Percentiles rank a stretch among this genome's conserved stretches.
Conservation (phyloP, 2,113 vertebrate species). For the Pollimyrus isidori region DNA sequence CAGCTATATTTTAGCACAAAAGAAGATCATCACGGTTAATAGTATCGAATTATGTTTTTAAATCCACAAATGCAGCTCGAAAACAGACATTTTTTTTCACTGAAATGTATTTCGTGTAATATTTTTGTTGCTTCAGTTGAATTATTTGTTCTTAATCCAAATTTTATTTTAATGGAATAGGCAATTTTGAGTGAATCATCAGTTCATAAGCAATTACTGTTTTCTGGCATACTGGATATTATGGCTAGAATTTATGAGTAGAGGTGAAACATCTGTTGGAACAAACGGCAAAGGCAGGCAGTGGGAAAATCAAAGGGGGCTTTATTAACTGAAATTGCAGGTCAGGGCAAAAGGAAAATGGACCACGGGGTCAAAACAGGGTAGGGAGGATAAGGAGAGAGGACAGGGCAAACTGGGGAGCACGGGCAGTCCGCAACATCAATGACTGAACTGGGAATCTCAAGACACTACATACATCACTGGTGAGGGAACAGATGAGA, state of each 20-base stretch:
- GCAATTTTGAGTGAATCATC: background rate
- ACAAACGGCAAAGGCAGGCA: background rate
- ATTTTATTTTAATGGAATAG: background rate
- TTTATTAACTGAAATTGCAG: too few species aligned
- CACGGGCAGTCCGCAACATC: too few species aligned
- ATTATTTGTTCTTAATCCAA: slow-evolving; percentile 1
- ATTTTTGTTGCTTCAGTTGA: background rate
- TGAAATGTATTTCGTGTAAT: background rate
- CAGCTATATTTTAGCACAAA: background rate
- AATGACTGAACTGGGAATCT: too few species aligned
- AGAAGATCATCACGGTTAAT: background rate
- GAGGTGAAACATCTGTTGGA: background rate
- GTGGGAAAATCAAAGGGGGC: too few species aligned
- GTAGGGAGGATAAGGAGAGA: too few species aligned
- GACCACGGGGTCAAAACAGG: too few species aligned
- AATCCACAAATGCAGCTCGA: background rate
- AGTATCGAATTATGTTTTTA: too few species aligned
- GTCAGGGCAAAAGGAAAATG: too few species aligned
- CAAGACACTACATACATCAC: too few species aligned
- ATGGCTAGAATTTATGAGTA: background rate
- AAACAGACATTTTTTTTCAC: background rate
- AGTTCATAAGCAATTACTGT: background rate
- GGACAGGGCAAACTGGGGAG: too few species aligned
- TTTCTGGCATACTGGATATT: background rate
- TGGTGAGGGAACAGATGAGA: too few species aligned